Base-by-base conservation (phyloP, 2,888 invertebrate species). In the Hyposoter dolosus region DNA sequence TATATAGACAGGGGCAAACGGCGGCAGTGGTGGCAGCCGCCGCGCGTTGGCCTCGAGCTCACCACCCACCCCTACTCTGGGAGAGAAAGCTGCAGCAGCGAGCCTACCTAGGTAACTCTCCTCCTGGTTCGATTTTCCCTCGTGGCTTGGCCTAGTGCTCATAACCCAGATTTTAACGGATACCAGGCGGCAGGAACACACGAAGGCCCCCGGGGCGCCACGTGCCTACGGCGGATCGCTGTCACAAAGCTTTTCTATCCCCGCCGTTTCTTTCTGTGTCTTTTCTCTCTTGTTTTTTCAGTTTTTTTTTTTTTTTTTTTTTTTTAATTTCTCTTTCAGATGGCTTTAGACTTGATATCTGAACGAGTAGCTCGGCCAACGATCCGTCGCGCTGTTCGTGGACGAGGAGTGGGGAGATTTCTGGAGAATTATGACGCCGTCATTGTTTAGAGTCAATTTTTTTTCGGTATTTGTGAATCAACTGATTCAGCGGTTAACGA, bases 141-240 rank as follows among this genome's bases (percentile, higher is more conserved):
- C 90, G 91, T 90, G 91, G 89, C 92, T 90, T 92, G 91, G 89
- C 91, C 91, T 91, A 91, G 91, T 90, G 83, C 90, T 91, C 90
- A 89, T 92, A 92, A 93, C 92, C 92, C 88, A 93, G 92, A 93
- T 93, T 92, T 91, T 87, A 88, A 88, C 89, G 88, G 90, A 92
- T 91, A 90, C 88, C 85, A 76, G 85, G 84, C 89, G 60, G 80
- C 88, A 82, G 84, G 74, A 84, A 63, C 75, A 83, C 84, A 83
- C 82, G 68, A 72, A 71, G 78, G 65, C 69, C 72, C 79, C 78
- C 63, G 56, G 68, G 74, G 60, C 40, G 66, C 60, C 83, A 66
- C 79, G 53, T 68, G 71, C 74, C 77, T 76, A 47, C 45, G 32
- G 63, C 71, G 76, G 80, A 40, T 76, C 72, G 60, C 60, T 45